Evolutionary conservation across 2,888 invertebrate genomes (phyloP), one percentile per base, ranked within the genome.

Genomic region (Orgyia antiqua): DNA sequence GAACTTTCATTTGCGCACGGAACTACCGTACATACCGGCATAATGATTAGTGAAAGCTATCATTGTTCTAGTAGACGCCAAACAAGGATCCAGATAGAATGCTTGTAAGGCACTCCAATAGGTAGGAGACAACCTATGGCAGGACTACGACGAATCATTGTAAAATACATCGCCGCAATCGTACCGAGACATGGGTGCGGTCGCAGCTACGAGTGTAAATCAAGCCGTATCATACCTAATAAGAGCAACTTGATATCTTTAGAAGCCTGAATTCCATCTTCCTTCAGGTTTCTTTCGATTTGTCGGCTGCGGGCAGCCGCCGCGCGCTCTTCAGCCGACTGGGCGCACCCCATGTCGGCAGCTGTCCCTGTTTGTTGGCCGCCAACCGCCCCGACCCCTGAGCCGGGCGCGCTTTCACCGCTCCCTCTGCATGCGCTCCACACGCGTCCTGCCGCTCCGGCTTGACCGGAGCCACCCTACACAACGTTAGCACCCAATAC

Each of bases 251-350:
- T 99, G 78, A 99, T 98, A 89, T 99, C 99, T 88, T 98, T 98
- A 68, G 98, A 97, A 43, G 98, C 98, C 84, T 97, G 97, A 68
- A 98, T 93, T 57, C 98, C 98, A 88, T 99, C 99, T 87, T 98
- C 98, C 87, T 99, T 99, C 65, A 99, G 89, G 84, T 96, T 95
- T 87, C 95, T 96, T 88, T 99, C 99, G 74, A 99, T 99, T 86
- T 94, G 93, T 88, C 96, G 95, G 89, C 96, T 97, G 83, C 98
- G 92, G 87, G 98, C 99, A 86, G 96, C 92, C 72, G 99, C 99
- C 76, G 96, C 97, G 88, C 98, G 92, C 89, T 99, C 99, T 88
- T 99, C 99, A 66, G 98, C 98, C 88, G 98, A 98, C 93, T 98
- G 96, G 87, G 98, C 97, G 91, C 99, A 99, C 89, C 99, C 99